A percentile compares a stretch with the other conserved stretches of the same genome.
phyloP scores from a whole-genome alignment of 2,113 vertebrate genomes.

The Xerus inauris region DNA sequence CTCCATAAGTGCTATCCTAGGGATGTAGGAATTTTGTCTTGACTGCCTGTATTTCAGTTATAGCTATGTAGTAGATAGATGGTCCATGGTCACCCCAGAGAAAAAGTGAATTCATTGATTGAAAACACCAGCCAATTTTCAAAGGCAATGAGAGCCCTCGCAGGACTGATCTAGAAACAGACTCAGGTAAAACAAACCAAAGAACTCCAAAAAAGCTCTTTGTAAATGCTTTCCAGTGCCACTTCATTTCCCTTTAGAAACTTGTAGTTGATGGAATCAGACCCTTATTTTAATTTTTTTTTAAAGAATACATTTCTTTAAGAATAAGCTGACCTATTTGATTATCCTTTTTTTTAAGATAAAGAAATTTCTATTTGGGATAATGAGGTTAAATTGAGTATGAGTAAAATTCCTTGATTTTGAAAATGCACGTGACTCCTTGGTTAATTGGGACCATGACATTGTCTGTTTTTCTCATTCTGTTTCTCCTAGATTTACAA shows the following conservation, averaged over 20 bases:
- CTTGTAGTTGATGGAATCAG: background rate
- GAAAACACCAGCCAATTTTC: background rate
- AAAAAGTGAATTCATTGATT: background rate
- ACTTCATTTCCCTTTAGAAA: background rate
- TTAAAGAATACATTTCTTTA: background rate
- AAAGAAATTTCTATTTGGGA: background rate
- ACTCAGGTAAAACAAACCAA: background rate
- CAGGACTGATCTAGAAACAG: background rate
- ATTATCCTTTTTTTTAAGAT: slow-evolving; percentile 56
- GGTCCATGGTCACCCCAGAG: background rate
- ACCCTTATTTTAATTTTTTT: background rate
- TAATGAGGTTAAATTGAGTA: slow-evolving; percentile 27
- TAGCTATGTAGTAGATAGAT: background rate
- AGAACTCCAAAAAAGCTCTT: background rate
- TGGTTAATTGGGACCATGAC: slow-evolving; percentile 77
- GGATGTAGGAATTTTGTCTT: background rate
- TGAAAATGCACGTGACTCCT: slow-evolving; percentile 58
- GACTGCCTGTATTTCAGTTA: background rate
- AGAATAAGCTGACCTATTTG: background rate
- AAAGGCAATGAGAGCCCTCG: background rate
- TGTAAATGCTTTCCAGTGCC: background rate
- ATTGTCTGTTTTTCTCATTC: slow-evolving; percentile 76
- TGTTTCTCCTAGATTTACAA: slow-evolving; percentile 67
- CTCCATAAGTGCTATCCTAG: too few species aligned
- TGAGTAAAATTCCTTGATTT: slow-evolving; percentile 63